Base-by-base conservation (phyloP, 2,888 invertebrate genomes). In the Euproctis similis region DNA sequence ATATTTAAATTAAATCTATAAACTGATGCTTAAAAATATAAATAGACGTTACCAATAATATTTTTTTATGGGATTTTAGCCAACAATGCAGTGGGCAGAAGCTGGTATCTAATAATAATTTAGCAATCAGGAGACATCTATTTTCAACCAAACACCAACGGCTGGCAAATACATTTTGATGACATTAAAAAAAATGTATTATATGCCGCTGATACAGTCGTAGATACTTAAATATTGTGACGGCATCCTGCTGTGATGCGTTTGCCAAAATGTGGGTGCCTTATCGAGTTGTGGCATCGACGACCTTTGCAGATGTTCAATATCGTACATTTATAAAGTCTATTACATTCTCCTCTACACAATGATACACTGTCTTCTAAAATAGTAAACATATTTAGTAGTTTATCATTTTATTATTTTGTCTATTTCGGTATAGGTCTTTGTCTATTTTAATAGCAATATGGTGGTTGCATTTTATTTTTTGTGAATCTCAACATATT, bases 161-260 rank as follows among this genome's bases (percentile, higher is more conserved):
- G n/a, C n/a, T 28, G 30, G 31, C 5, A 29, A 39, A 39, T 49
- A 50, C 43, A 50, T 36, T 39, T 39, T 39, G 37, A 43, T 44
- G 47, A 42, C 33, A 38, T 41, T 31, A 13, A 46, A 55, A 58
- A 59, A 69, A 70, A 56, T 38, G 41, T 54, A 59, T 58, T 54
- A 55, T 35, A 43, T 52, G 59, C 65, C 62, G 63, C 55, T 66
- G 70, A 78, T 72, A 68, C 64, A 75, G 63, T 52, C 56, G 61
- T 70, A 62, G 64, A 70, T 68, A 77, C 69, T 75, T 72, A 80
- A 84, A 84, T 84, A 84, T 84, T 84, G 72, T 84, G 82, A 84
- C 67, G 80, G 80, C 76, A 23, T 60, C 84, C 80, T 69, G 78
- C 80, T 67, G 82, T 41, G 80, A 68, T 65, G 53, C 71, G 74